Base-by-base conservation (phyloP, 2,797 vertebrate genomes). In the Gallinago nigripennis region DNA sequence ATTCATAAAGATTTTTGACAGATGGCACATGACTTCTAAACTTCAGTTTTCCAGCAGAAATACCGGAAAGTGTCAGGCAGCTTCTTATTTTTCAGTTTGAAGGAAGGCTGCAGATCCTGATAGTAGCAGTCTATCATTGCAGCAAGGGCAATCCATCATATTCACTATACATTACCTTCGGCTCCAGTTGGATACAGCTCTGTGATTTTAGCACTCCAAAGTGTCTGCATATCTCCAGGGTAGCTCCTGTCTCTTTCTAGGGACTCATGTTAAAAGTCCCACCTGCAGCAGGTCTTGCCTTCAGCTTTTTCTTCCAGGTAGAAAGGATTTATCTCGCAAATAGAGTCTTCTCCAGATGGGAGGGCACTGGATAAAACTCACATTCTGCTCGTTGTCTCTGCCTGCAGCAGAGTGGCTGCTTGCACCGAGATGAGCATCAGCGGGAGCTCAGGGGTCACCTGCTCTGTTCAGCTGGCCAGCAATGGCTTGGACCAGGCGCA, bases 111-210 rank as follows among this genome's bases (percentile, higher is more conserved):
- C 37, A 48, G 65, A n/a, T 33, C 31, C 25, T 8, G 1, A 9
- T 8, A 81, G 58, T 2, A 65, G 73, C 58, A 78, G 37, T 35
- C 31, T 33, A 16, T 68, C 61, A 24, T 20, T 72, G 53, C 48
- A 80, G 65, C 48, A 60, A 80, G 61, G 61, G 41, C 77, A 81
- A 37, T 82, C 57, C 61, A 57, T 91, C 76, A 33, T 25, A 57
- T 7, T 50, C 7, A 1, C 53, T 82, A 1, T 16, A 21, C 30
- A 5, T 85, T 85, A 61, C 80, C 69, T 50, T 84, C 6, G 6
- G 58, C 63, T 72, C 15, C 0, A 0, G 12, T 23, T 0, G 0
- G 57, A 35, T 45, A 39, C 2, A 20, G 48, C 57, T 88, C 69
- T 64, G 48, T 80, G 64, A 63, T 78, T 88, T 77, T 33, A 75